Percentiles rank a stretch among this genome's conserved stretches.
These are phyloP conservation scores for Oligia fasciuncula DNA, from an alignment of 2,888 invertebrate species.

Conservation along the genomic window DNA sequence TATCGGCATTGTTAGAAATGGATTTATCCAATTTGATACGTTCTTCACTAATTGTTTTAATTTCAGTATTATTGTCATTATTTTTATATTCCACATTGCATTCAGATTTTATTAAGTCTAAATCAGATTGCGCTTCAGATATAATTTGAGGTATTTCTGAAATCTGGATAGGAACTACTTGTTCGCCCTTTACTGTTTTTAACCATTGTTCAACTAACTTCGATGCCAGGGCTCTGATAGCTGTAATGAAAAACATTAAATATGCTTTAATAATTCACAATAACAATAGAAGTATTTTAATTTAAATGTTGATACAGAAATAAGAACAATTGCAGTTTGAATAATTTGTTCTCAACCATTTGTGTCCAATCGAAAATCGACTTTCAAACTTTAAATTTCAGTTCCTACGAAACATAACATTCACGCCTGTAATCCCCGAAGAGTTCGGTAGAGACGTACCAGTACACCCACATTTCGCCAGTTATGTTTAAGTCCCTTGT, in stretches of 20 bases:
- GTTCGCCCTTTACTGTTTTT: constrained; percentile 95
- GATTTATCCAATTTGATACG: constrained; percentile 41
- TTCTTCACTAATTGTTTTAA: constrained; percentile 50
- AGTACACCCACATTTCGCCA: background rate
- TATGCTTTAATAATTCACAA: constrained; percentile 21
- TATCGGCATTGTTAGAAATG: constrained; percentile 15
- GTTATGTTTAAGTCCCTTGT: background rate
- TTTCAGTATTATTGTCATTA: constrained; percentile 38
- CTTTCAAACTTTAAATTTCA: background rate
- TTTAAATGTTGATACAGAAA: background rate
- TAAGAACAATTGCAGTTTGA: background rate
- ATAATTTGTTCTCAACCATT: constrained; percentile 5
- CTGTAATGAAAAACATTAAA: constrained; percentile 86
- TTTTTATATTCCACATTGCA: constrained; percentile 42
- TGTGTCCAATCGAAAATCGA: background rate
- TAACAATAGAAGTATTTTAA: background rate
- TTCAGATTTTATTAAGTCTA: constrained; percentile 64
- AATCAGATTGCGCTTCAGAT: constrained; percentile 75
- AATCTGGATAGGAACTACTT: constrained; percentile 84
- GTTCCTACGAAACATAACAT: background rate
- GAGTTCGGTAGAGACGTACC: too few relatives aligned
- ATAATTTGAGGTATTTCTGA: constrained; percentile 83
- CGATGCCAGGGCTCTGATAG: constrained; percentile 93
- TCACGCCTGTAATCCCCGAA: background rate
- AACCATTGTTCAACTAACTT: constrained; percentile 97